Evolutionary conservation across 2,797 vertebrate species (phyloP).

Genomic region (Pseudochirops corinnae): DNA sequence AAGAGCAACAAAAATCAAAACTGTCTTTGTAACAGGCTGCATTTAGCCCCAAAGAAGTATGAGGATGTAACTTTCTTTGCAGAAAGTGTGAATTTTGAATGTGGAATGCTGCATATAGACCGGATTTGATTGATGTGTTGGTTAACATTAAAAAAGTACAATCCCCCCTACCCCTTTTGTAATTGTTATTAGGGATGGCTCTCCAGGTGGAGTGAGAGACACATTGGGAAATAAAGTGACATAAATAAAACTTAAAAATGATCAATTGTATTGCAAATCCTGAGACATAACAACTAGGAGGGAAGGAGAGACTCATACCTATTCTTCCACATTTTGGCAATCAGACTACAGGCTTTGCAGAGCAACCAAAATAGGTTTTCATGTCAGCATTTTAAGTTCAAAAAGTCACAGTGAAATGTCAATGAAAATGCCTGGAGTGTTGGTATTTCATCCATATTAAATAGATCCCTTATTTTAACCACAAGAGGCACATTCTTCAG

Average conservation of each 20-base stretch:
- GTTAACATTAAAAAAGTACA: background rate
- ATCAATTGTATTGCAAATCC: background rate
- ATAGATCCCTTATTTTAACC: conserved; percentile 70
- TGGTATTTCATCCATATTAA: conserved; percentile 66
- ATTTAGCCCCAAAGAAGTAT: background rate
- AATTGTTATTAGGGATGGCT: conserved; percentile 9
- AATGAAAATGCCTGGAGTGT: conserved; percentile 68
- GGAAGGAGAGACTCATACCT: conserved; percentile 7
- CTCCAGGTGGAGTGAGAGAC: background rate
- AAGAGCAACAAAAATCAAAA: background rate
- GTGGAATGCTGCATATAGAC: background rate
- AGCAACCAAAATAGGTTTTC: conserved; percentile 54
- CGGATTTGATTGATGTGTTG: background rate
- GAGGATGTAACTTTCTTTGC: background rate
- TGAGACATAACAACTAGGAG: background rate
- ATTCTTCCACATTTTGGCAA: background rate
- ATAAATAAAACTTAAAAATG: background rate
- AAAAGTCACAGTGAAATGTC: conserved; percentile 77
- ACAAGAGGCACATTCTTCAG: conserved; percentile 66
- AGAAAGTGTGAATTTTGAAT: background rate
- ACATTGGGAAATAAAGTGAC: conserved; percentile 1
- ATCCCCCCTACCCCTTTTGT: background rate
- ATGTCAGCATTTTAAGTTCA: conserved; percentile 67
- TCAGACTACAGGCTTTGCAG: conserved; percentile 41
- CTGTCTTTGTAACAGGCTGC: background rate